phyloP scores from a whole-genome alignment of 1,140 invertebrate genomes.

The Aphidius ervi region DNA sequence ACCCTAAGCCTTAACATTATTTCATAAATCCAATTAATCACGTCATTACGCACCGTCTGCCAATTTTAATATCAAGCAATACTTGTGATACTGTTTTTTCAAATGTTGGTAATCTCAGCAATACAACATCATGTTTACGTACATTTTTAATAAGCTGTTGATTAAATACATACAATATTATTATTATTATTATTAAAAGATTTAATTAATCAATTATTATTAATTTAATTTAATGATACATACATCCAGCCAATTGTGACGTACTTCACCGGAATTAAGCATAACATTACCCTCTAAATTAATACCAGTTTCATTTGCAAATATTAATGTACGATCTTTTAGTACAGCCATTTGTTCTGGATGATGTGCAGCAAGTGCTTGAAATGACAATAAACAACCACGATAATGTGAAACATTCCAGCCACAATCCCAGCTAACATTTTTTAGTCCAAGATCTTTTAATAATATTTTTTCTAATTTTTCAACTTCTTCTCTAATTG shows the following conservation, averaged over 20 bases:
- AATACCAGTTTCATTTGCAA: conserved; percentile 84
- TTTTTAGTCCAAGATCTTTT: conserved; percentile 55
- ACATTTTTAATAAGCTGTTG: conserved; percentile 77
- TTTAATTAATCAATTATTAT: conserved; percentile 3
- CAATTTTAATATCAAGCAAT: conserved; percentile 75
- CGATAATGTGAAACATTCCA: conserved; percentile 85
- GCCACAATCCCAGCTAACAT: conserved; percentile 74
- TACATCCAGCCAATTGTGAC: conserved; percentile 86
- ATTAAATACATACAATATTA: conserved; percentile 22
- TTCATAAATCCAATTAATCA: conserved; percentile 32
- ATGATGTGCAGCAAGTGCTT: conserved; percentile 68
- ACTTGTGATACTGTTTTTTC: conserved; percentile 80
- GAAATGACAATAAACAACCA: conserved; percentile 75
- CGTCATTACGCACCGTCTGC: conserved; percentile 63
- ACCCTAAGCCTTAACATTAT: conserved; percentile 49
- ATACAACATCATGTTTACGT: conserved; percentile 66
- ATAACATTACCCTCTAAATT: conserved; percentile 83
- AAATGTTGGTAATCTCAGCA: conserved; percentile 73
- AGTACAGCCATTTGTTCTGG: conserved; percentile 63
- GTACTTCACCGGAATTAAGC: conserved; percentile 84
- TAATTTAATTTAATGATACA: conserved; percentile 35
- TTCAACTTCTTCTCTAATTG: conserved; percentile 64
- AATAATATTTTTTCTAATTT: conserved; percentile 59
- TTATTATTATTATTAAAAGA: background rate
- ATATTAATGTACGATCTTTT: conserved; percentile 69